Conservation (phyloP, 2,888 invertebrate species). For the Ashinkailepas kermadecensis region DNA sequence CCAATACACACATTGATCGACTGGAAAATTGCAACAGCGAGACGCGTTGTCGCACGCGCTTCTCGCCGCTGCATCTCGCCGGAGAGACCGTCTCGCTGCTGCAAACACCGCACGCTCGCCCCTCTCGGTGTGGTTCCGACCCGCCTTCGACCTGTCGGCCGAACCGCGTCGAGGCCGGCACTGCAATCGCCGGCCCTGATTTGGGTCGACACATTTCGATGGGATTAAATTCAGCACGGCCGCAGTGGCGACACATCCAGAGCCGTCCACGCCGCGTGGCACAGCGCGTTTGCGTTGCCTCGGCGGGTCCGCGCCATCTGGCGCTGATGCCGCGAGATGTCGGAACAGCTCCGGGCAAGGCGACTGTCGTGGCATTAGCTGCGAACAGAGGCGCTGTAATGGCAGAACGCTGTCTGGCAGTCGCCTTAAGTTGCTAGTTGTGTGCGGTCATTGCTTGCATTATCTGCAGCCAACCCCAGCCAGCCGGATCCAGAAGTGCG, state of each 20-base stretch:
- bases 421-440: no score
- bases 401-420: no score
- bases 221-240: background rate
- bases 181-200: background rate
- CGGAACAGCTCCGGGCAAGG: background rate
- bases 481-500: no score
- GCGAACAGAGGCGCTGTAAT: background rate
- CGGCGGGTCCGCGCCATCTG: background rate
- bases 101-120: background rate
- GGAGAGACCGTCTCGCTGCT: background rate
- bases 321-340: background rate
- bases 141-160: background rate
- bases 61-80: background rate
- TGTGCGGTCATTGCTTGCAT: no score
- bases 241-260: background rate
- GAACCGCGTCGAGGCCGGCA: no score
- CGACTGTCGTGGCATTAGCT: background rate
- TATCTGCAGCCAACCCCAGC: no score
- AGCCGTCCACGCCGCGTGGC: background rate
- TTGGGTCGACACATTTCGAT: background rate
- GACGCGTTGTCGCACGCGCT: background rate
- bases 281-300: background rate
- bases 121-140: background rate
- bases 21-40: background rate
- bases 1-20: background rate